A percentile compares a stretch with the other conserved stretches of the same genome.
phyloP scores from a whole-genome alignment of 2,888 invertebrate genomes.

The Torymus tubicola region DNA sequence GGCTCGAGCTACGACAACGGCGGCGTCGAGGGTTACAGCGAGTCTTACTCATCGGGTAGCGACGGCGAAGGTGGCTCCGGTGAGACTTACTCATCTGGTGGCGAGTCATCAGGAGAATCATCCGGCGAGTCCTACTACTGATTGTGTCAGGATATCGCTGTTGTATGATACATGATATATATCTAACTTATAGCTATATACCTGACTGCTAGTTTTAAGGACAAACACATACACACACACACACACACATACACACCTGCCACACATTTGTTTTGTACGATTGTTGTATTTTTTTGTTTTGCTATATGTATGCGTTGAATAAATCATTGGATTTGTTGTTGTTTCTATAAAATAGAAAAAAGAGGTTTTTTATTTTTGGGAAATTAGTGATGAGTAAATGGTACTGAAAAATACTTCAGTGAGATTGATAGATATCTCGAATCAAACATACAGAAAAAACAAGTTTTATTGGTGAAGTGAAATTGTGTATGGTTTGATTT shows the following conservation, averaged over 20 bases:
- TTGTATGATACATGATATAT: no score
- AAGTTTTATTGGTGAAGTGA: no score
- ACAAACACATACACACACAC: neutral
- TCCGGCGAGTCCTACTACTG: conserved; percentile 60
- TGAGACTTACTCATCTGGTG: conserved; percentile 46
- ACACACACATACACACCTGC: neutral
- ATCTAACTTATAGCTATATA: no score
- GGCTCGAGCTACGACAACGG: conserved; percentile 66
- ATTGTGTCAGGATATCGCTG: neutral
- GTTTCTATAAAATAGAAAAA: no score
- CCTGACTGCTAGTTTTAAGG: neutral
- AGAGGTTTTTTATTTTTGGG: no score
- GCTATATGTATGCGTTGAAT: neutral
- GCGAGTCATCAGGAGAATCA: neutral
- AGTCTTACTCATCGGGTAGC: conserved; percentile 65
- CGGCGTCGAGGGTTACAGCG: conserved; percentile 63
- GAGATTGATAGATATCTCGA: no score
- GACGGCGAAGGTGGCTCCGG: conserved; percentile 52
- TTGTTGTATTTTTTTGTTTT: no score
- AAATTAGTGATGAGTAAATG: no score
- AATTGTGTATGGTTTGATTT: no score
- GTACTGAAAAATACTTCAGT: no score
- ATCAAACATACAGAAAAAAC: no score
- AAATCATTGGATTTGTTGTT: neutral
- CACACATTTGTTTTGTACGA: no score